Evolutionary conservation across 2,797 vertebrate genomes (phyloP).

Genomic region (Sebastes taczanowskii): DNA sequence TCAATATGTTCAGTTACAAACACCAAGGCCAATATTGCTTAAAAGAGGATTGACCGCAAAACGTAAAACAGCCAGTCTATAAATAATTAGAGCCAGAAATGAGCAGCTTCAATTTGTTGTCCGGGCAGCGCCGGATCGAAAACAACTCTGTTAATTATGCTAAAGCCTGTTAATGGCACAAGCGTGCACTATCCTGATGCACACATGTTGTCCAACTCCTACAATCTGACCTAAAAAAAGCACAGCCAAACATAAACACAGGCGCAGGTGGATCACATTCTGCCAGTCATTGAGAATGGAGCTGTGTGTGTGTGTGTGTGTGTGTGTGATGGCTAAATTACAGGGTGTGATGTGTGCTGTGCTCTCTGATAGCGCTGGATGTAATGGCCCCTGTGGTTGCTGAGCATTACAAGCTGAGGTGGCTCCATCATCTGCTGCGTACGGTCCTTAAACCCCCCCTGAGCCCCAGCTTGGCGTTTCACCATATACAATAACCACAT

Average conservation of each 20-base stretch:
- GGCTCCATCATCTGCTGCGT: slow-evolving; percentile 63
- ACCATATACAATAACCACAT: slow-evolving; percentile 56
- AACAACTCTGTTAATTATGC: slow-evolving; percentile 79
- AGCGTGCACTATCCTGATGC: slow-evolving; percentile 42
- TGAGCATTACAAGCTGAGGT: slow-evolving; percentile 81
- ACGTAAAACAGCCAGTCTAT: slow-evolving; percentile 80
- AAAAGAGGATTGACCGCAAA: slow-evolving; percentile 81
- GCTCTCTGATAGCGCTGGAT: slow-evolving; percentile 73
- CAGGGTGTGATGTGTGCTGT: slow-evolving; percentile 84
- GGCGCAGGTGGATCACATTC: slow-evolving; percentile 57
- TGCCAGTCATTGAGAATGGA: slow-evolving; percentile 57
- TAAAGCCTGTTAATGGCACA: slow-evolving; percentile 72
- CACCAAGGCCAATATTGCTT: slow-evolving; percentile 80
- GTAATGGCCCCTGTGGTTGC: slow-evolving; percentile 79
- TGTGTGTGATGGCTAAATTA: slow-evolving; percentile 77
- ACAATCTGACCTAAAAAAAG: slow-evolving; percentile 42
- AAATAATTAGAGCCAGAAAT: slow-evolving; percentile 83
- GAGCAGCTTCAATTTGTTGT: slow-evolving; percentile 77
- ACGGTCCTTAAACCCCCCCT: slow-evolving; percentile 40
- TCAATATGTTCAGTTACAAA: slow-evolving; percentile 81
- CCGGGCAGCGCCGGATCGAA: slow-evolving; percentile 65
- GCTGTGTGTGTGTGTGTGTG: slow-evolving; percentile 18
- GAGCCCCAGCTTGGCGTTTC: slow-evolving; percentile 56
- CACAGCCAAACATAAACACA: slow-evolving; percentile 30
- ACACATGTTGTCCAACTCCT: slow-evolving; percentile 31